Base-by-base conservation (phyloP, 2,113 vertebrate species). In the Cheilinus undulatus region DNA sequence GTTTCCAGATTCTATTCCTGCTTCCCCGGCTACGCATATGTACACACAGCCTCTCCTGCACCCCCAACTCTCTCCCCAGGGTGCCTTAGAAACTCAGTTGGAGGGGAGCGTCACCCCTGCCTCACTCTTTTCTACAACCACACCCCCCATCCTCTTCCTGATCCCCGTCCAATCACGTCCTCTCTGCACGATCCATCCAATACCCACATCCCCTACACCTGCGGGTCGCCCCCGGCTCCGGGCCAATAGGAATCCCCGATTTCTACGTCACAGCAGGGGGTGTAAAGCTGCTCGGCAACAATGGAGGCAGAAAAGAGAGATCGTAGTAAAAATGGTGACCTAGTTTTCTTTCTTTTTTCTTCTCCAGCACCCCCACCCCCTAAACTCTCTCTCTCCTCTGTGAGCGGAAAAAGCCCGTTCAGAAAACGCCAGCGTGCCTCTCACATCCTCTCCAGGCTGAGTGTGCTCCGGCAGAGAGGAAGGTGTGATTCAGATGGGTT, bases 261-360 rank as follows among this genome's bases (percentile, higher is more conserved):
- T 87, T 87, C 28, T 66, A 23, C 30, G 40, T 76, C 84, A 15
- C 86, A 87, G 83, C 85, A 62, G 85, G 89, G 76, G 84, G 76
- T 76, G 60, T 65, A 87, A 86, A 90, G 78, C 91, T 90, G 84
- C 89, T 90, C 88, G 46, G 91, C 88, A 92, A 92, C 91, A 91
- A 88, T 83, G 70, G 69, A 15, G 46, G 66, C 59, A 19, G 48
- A 60, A 84, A 74, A 76, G 67, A 52, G 54, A 78, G 65, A 80
- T 81, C 74, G 74, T 90, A 83, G 88, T 90, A 86, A 91, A 89
- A 92, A 80, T 71, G 69, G 79, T 92, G 91, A 91, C 88, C 89
- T 88, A 91, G 67, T 85, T 90, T 70, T 17, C 24, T 5, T n/a
- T 51, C 8, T 53, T 56, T 64, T 12, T 56, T 64, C 11, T 67